Conservation (phyloP, 2,113 vertebrate genomes). For the Oncorhynchus keta region DNA sequence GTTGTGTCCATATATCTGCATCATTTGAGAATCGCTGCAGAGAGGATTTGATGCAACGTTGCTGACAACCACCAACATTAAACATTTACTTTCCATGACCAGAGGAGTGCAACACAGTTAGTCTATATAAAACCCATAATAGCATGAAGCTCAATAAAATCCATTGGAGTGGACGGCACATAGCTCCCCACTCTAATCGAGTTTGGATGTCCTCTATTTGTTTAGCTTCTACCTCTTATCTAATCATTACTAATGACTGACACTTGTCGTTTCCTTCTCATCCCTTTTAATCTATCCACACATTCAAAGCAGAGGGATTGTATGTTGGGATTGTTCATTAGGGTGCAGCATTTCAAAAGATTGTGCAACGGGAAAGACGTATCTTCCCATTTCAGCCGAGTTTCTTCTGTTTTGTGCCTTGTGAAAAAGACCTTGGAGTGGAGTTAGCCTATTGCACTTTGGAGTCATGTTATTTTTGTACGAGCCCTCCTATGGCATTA, state of each 20-base stretch:
- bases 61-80: slow-evolving; percentile 9
- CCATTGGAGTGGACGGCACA: neutral
- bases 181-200: neutral
- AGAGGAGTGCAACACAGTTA: slow-evolving; percentile 1
- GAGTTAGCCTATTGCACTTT: too few species aligned
- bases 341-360: too few species aligned
- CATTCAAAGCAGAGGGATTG: neutral
- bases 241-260: slow-evolving; percentile 11
- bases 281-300: slow-evolving; percentile 11
- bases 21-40: too few species aligned
- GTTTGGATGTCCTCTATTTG: slow-evolving; percentile 9
- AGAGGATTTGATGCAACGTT: neutral
- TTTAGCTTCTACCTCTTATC: slow-evolving; percentile 13
- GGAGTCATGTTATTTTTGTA: slow-evolving; percentile 13
- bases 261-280: neutral
- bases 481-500: neutral
- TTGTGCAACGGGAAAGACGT: too few species aligned
- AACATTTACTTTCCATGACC: slow-evolving; percentile 8
- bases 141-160: slow-evolving; percentile 7
- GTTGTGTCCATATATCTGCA: too few species aligned
- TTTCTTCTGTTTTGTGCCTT: too few species aligned
- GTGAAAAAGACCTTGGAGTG: too few species aligned
- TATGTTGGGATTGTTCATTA: neutral
- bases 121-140: neutral
- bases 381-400: too few species aligned